Conservation (phyloP, 1,140 invertebrate genomes). For the Oedothorax gibbosus region DNA sequence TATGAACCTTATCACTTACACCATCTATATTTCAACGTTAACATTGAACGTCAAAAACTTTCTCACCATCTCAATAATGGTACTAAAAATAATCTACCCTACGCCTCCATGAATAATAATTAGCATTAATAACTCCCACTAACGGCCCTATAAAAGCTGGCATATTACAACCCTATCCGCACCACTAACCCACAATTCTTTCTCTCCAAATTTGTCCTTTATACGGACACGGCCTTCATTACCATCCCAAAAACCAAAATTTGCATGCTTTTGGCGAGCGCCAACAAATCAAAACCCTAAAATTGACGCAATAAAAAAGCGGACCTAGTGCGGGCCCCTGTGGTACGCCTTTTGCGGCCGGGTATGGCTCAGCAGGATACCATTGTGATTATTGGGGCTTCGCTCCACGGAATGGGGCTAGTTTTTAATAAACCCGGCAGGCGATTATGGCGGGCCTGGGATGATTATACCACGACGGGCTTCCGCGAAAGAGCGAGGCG, state of each 20-base stretch:
- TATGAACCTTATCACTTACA: no score
- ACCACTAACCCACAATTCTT: slow-evolving; percentile 13
- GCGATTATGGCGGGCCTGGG: slow-evolving; percentile 40
- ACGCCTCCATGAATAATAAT: slow-evolving; percentile 9
- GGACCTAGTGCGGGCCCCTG: not conserved
- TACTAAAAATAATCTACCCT: no score
- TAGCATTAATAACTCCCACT: not conserved
- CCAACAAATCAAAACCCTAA: slow-evolving; percentile 48
- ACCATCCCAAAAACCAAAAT: slow-evolving; percentile 49
- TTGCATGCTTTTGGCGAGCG: slow-evolving; percentile 33
- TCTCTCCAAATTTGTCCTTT: slow-evolving; percentile 42
- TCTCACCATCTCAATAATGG: no score
- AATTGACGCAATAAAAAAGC: slow-evolving; percentile 35
- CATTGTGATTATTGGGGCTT: slow-evolving; percentile 52
- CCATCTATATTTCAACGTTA: no score
- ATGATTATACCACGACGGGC: slow-evolving; percentile 23
- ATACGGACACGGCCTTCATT: slow-evolving; percentile 9
- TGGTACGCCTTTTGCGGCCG: not conserved
- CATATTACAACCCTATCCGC: slow-evolving; percentile 13
- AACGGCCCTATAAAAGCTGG: not conserved
- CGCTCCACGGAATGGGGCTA: slow-evolving; percentile 32
- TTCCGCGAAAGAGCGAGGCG: slow-evolving; percentile 17
- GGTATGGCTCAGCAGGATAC: slow-evolving; percentile 18
- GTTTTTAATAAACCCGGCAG: slow-evolving; percentile 49
- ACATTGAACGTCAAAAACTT: no score